Evolutionary conservation across 1,140 invertebrate species (phyloP).

Genomic region (Megalopta genalis): DNA sequence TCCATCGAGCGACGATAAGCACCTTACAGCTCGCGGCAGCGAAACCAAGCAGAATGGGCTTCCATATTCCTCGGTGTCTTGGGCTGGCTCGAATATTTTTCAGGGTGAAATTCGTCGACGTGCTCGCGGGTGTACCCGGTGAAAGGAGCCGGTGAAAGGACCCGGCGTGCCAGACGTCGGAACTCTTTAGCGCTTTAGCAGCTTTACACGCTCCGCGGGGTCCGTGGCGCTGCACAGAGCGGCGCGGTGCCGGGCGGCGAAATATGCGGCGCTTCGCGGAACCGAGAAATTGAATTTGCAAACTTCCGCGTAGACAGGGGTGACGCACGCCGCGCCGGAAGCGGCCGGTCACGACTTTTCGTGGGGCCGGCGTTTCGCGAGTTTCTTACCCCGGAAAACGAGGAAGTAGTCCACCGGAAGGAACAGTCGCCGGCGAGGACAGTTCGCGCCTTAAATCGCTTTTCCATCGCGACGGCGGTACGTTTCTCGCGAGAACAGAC

Average conservation of each 20-base stretch:
- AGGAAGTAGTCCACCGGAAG: neutral
- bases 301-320: slow-evolving; percentile 50
- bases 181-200: slow-evolving; percentile 60
- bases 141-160: slow-evolving; percentile 39
- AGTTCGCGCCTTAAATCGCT: too few relatives aligned
- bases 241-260: slow-evolving; percentile 21
- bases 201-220: slow-evolving; percentile 59
- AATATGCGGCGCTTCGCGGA: slow-evolving; percentile 60
- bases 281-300: slow-evolving; percentile 66
- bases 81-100: slow-evolving; percentile 30
- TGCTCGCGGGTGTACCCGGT: slow-evolving; percentile 5
- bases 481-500: too few relatives aligned
- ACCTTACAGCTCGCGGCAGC: slow-evolving; percentile 22
- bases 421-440: neutral
- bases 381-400: neutral
- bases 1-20: slow-evolving; percentile 50
- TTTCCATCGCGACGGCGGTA: too few relatives aligned
- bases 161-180: slow-evolving; percentile 16
- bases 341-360: slow-evolving; percentile 22
- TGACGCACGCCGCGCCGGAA: slow-evolving; percentile 1
- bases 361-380: neutral
- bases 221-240: slow-evolving; percentile 14
- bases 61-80: neutral
- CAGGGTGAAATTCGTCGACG: slow-evolving; percentile 40
- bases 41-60: neutral